Conservation (phyloP, 2,113 vertebrate genomes). For the Scomber scombrus region DNA sequence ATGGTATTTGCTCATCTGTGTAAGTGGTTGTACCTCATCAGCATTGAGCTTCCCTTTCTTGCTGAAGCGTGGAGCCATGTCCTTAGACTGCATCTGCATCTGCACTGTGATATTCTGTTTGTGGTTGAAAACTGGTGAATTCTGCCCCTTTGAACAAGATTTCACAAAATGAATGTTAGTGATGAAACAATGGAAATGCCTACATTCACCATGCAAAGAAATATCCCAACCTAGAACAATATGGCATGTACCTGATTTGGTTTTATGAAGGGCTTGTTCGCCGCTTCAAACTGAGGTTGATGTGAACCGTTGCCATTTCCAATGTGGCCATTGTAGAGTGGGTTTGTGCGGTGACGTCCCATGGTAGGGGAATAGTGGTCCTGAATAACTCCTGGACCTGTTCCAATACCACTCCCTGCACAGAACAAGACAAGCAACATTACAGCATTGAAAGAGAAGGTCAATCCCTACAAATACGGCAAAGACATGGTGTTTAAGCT, state of each 20-base stretch:
- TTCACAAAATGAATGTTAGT: neutral
- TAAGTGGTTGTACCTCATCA: slow-evolving; percentile 89
- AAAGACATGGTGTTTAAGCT: neutral
- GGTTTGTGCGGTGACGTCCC: slow-evolving; percentile 97
- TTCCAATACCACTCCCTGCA: slow-evolving; percentile 95
- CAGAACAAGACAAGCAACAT: slow-evolving; percentile 21
- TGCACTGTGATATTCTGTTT: slow-evolving; percentile 95
- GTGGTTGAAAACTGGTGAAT: slow-evolving; percentile 95
- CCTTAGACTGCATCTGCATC: slow-evolving; percentile 97
- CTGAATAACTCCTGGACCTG: slow-evolving; percentile 99
- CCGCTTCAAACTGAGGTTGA: slow-evolving; percentile 93
- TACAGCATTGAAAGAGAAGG: neutral
- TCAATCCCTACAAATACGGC: no score
- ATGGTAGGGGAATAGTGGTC: slow-evolving; percentile 98
- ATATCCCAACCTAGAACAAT: neutral
- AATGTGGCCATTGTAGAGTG: slow-evolving; percentile 94
- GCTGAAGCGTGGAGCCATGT: slow-evolving; percentile 95
- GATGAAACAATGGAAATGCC: neutral
- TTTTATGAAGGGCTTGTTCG: slow-evolving; percentile 93
- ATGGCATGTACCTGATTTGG: slow-evolving; percentile 88
- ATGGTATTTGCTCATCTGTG: no score
- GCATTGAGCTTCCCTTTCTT: slow-evolving; percentile 99
- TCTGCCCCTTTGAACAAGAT: slow-evolving; percentile 88
- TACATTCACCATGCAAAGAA: neutral
- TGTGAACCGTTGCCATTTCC: slow-evolving; percentile 91